phyloP scores from a whole-genome alignment of 2,888 invertebrate genomes.

The Coelogynopora nodosa region DNA sequence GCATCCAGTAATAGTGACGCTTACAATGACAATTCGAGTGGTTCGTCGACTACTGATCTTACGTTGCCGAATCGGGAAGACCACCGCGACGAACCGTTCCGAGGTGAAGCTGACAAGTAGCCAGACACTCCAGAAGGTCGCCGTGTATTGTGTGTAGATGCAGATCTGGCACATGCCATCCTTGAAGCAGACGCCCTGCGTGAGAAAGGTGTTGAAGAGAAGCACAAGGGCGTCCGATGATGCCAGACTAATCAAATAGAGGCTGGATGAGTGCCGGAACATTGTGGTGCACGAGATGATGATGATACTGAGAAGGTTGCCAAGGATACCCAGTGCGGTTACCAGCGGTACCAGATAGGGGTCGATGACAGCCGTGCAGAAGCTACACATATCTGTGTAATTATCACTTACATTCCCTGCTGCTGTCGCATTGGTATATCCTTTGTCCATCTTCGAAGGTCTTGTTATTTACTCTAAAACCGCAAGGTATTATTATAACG shows the following conservation, averaged over 20 bases:
- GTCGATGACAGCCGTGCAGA: not conserved
- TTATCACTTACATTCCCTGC: too few species aligned
- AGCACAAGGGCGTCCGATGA: not conserved
- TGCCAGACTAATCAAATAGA: not conserved
- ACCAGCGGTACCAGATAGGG: not conserved
- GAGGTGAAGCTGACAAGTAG: not conserved
- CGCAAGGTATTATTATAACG: too few species aligned
- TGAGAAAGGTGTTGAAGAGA: not conserved
- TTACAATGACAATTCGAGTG: not conserved
- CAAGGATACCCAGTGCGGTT: not conserved
- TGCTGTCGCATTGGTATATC: too few species aligned
- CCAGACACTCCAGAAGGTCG: slow-evolving; percentile 5
- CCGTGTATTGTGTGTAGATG: not conserved
- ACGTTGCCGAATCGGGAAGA: slow-evolving; percentile 1
- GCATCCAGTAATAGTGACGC: not conserved
- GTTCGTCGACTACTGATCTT: not conserved
- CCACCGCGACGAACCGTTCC: slow-evolving; percentile 11
- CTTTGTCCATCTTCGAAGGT: too few species aligned
- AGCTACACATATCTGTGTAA: not conserved
- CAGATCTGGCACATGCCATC: slow-evolving; percentile 4
- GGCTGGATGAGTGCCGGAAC: not conserved
- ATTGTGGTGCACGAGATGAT: not conserved
- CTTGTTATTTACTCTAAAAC: too few species aligned
- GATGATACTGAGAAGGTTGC: not conserved
- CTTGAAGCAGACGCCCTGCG: not conserved